phyloP scores from a whole-genome alignment of 2,113 vertebrate species.

The Tetraodon nigroviridis region DNA sequence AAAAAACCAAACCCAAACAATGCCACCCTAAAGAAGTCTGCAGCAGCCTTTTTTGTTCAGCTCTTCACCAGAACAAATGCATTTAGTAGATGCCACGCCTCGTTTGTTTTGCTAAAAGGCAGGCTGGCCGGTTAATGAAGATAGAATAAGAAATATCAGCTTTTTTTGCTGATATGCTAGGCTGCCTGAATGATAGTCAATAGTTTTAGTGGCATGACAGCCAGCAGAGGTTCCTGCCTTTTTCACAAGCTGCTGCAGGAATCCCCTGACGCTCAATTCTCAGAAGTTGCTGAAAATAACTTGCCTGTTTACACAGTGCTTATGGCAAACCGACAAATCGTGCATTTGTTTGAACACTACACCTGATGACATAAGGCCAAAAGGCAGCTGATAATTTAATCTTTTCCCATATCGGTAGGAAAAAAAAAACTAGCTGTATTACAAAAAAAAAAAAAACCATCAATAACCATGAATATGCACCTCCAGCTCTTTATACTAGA shows the following conservation, averaged over 20 bases:
- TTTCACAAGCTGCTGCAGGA: constrained; percentile 31
- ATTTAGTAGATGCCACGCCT: constrained; percentile 30
- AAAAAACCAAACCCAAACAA: neutral
- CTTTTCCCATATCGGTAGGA: constrained; percentile 4
- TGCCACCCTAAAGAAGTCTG: neutral
- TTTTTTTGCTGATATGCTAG: constrained; percentile 40
- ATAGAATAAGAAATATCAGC: constrained; percentile 32
- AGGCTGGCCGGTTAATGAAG: constrained; percentile 18
- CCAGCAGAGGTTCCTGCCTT: constrained; percentile 30
- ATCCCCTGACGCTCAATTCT: constrained; percentile 32
- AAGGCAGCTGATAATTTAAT: constrained; percentile 17
- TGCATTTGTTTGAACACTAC: constrained; percentile 7
- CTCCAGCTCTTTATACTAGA: constrained; percentile 2
- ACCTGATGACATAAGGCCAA: constrained; percentile 5
- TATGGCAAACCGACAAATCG: constrained; percentile 46
- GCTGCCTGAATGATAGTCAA: constrained; percentile 31
- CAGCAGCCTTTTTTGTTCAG: constrained; percentile 29
- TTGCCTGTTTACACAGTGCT: constrained; percentile 22
- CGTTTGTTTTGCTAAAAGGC: constrained; percentile 43
- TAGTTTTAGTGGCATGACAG: constrained; percentile 43
- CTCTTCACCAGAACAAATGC: constrained; percentile 26
- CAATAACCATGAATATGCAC: neutral
- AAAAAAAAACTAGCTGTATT: constrained; percentile 9
- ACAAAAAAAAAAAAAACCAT: neutral
- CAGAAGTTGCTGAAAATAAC: constrained; percentile 32